A percentile compares a stretch with the other conserved stretches of the same genome.
Conservation (phyloP, 2,888 invertebrate species). For the Deilephila elpenor region DNA sequence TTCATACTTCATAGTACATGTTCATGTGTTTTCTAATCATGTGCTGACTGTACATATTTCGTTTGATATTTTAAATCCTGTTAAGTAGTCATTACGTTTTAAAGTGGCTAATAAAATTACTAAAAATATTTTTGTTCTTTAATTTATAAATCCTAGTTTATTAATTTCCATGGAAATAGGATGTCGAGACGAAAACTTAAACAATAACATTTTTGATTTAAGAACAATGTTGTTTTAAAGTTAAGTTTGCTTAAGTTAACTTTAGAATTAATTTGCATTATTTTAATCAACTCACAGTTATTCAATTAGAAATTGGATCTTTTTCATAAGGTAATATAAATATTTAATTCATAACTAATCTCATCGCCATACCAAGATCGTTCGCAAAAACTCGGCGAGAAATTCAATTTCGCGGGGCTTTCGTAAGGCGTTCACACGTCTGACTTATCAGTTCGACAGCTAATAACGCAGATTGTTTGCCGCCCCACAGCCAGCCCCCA, state of each 20-base stretch:
- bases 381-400: constrained; percentile 47
- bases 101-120: constrained; percentile 72
- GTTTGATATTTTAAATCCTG: constrained; percentile 33
- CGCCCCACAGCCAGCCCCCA: constrained; percentile 44
- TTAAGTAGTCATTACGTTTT: constrained; percentile 28
- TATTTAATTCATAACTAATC: constrained; percentile 20
- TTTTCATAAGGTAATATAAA: not conserved
- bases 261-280: too few relatives aligned
- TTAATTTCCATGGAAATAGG: too few relatives aligned
- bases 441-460: constrained; percentile 60
- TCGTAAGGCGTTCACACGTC: constrained; percentile 44
- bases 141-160: not conserved
- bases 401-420: constrained; percentile 61
- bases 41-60: constrained; percentile 56
- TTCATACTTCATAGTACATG: constrained; percentile 15
- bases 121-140: constrained; percentile 41
- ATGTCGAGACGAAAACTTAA: too few relatives aligned
- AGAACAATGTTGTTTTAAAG: too few relatives aligned
- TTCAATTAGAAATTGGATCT: too few relatives aligned
- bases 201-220: too few relatives aligned
- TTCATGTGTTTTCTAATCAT: constrained; percentile 33
- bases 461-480: constrained; percentile 59
- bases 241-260: too few relatives aligned
- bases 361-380: constrained; percentile 29
- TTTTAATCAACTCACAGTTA: too few relatives aligned